phyloP scores from a whole-genome alignment of 2,888 invertebrate species.

The Drosophila colorata region DNA sequence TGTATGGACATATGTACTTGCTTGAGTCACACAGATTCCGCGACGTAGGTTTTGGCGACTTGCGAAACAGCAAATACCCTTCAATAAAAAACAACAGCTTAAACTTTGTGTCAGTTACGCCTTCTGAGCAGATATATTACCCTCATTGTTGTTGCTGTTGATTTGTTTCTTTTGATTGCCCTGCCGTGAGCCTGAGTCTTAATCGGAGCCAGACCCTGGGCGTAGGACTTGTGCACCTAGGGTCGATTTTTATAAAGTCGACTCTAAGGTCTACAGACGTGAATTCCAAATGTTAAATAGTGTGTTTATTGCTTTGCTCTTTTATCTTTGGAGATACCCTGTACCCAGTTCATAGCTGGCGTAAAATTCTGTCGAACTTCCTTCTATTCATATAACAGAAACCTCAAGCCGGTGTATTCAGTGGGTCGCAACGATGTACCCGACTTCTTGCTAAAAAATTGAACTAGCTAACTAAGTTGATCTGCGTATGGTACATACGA shows the following conservation, averaged over 20 bases:
- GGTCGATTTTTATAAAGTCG: conserved; percentile 55
- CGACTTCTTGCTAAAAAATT: no score
- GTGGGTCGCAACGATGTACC: no score
- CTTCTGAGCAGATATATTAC: conserved; percentile 83
- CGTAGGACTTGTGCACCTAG: conserved; percentile 31
- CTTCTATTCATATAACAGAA: no score
- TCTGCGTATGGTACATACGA: no score
- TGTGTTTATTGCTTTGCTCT: no score
- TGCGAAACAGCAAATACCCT: conserved; percentile 77
- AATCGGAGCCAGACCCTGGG: conserved; percentile 24
- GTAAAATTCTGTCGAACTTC: no score
- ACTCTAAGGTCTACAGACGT: no score
- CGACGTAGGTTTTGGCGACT: conserved; percentile 69
- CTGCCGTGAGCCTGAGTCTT: conserved; percentile 51
- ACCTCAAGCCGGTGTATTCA: no score
- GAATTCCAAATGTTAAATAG: no score
- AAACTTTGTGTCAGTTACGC: conserved; percentile 83
- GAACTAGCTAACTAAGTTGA: no score
- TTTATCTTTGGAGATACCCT: no score
- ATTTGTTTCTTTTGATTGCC: conserved; percentile 76
- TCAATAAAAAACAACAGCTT: conserved; percentile 60
- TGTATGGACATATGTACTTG: neutral
- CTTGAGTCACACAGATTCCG: conserved; percentile 51
- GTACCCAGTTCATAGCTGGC: no score
- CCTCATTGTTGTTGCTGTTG: conserved; percentile 77